Conservation (phyloP, 2,888 invertebrate genomes). For the Chloroclysta siterata region DNA sequence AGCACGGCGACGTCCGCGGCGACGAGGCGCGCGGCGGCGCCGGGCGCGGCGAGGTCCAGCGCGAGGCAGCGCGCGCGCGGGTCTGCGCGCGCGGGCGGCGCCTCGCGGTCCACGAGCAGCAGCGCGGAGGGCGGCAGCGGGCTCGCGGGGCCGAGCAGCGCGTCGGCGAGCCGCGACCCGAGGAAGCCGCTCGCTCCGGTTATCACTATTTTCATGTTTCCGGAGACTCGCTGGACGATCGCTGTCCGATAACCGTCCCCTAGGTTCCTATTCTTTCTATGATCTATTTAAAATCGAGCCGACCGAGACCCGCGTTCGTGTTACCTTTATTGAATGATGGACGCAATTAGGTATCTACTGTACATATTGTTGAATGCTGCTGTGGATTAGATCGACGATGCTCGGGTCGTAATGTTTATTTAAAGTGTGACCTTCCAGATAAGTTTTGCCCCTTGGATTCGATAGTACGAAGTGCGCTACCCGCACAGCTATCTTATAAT, state of each 20-base stretch:
- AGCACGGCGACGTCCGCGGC: constrained; percentile 53
- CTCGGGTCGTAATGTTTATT: not conserved
- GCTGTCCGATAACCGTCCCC: too few species aligned
- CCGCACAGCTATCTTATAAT: too few species aligned
- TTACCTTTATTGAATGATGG: too few species aligned
- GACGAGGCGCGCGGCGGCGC: constrained; percentile 54
- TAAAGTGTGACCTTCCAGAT: not conserved
- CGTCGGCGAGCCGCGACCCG: constrained; percentile 58
- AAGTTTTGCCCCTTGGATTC: not conserved
- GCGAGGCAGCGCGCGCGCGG: constrained; percentile 30
- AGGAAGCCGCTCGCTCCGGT: constrained; percentile 70
- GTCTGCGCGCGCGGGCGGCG: constrained; percentile 36
- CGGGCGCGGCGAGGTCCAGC: constrained; percentile 41
- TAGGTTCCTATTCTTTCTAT: too few species aligned
- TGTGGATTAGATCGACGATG: too few species aligned
- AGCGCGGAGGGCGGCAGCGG: constrained; percentile 50
- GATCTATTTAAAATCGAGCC: too few species aligned
- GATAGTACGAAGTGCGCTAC: not conserved
- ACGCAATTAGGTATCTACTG: too few species aligned
- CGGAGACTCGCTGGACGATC: not conserved
- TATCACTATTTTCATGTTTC: constrained; percentile 64
- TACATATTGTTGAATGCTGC: too few species aligned
- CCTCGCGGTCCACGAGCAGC: constrained; percentile 51
- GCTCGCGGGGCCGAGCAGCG: constrained; percentile 48
- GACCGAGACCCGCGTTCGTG: too few species aligned